Evolutionary conservation across 2,797 vertebrate genomes (phyloP).

Genomic region (Propithecus perrieri): DNA sequence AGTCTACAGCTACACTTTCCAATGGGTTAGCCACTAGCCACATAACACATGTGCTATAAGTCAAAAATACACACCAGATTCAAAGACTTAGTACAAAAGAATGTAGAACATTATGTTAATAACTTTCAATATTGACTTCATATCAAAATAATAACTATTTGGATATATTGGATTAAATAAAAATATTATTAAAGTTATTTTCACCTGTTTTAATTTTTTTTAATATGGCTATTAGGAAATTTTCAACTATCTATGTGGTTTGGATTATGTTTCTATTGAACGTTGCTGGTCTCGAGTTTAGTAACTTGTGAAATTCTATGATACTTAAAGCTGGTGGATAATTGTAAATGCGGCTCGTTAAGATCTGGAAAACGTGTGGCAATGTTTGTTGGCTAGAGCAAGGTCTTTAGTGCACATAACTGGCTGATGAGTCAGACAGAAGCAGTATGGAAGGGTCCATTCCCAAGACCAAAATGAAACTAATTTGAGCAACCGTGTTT

Average conservation of each 20-base stretch:
- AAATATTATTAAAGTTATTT: not conserved
- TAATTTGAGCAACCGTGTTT: not conserved
- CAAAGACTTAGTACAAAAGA: not conserved
- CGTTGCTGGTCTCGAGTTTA: not conserved
- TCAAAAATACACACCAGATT: not conserved
- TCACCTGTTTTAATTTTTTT: not conserved
- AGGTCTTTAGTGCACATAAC: not conserved
- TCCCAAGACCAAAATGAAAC: not conserved
- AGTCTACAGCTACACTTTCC: not conserved
- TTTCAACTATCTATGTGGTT: not conserved
- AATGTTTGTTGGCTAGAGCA: not conserved
- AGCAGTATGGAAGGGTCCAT: not conserved
- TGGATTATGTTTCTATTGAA: not conserved
- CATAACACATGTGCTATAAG: not conserved
- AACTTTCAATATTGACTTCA: not conserved
- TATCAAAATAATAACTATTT: not conserved
- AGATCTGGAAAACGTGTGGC: not conserved
- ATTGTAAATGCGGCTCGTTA: not conserved
- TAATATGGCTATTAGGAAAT: not conserved
- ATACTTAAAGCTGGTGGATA: not conserved
- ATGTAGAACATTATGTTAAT: not conserved
- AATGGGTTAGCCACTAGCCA: not conserved
- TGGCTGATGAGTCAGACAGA: constrained; percentile 14
- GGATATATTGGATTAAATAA: not conserved
- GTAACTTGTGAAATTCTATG: constrained; percentile 26